Evolutionary conservation across 2,888 invertebrate species (phyloP), one percentile per base, ranked within the genome.

Genomic region (Thereva unica): DNA sequence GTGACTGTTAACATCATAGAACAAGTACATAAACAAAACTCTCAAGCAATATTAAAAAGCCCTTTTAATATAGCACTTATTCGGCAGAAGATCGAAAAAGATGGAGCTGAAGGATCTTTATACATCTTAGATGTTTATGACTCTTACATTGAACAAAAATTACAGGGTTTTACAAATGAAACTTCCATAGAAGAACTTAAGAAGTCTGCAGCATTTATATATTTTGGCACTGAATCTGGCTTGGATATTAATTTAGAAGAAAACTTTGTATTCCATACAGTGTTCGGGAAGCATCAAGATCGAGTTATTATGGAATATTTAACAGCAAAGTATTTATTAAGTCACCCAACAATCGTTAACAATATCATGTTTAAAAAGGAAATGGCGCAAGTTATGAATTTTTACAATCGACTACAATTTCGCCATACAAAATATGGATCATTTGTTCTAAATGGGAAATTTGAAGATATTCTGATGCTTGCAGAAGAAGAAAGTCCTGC

Each of bases 401-500:
- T 55, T 10, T 8, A 40, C 4, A 41, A 55, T 12, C n/a, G 41
- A 41, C n/a, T 55, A 38, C 9, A 34, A 12, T 55, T 55, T 41
- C 55, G 55, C 6, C 23, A 55, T 23, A 40, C 55, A 5, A 41
- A 38, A 12, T 34, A 40, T 55, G 55, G 55, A 42, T 40, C 55
- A 7, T 38, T 41, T 4, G 55, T 55, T 1, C 23, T 55, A 12
- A 55, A 55, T 55, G 55, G 55, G 8, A 41, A 55, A 40, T 55
- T 55, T 41, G 55, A 55, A 42, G 40, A 55, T 8, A 41, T 55
- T 6, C 38, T 55, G 1, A 12, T 55, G 5, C 41, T 55, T 10
- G 23, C 55, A 12, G 55, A 10, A 55, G 23, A n/a, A 23, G 12
- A 23, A 41, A 41, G 40, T 23, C 1, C 23, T 38, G 40, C 5